Percentiles rank a stretch among this genome's conserved stretches.
Evolutionary conservation across 1,140 invertebrate genomes (phyloP).

Genomic region (Drosophila rufa): DNA sequence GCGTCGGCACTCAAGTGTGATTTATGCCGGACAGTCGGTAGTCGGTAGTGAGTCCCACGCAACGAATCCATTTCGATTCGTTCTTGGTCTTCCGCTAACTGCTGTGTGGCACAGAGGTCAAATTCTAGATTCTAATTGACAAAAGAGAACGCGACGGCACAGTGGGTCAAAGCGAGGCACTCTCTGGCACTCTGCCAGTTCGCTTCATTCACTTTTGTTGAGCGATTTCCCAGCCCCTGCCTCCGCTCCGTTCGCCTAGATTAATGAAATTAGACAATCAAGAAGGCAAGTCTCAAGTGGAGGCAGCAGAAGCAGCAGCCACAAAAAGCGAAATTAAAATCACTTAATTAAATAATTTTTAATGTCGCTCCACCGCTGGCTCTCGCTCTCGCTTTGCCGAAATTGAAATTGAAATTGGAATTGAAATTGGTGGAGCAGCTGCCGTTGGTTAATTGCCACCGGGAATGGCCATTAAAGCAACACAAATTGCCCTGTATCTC

Average conservation of each 20-base stretch:
- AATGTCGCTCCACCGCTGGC: slow-evolving; percentile 44
- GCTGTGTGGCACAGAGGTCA: slow-evolving; percentile 52
- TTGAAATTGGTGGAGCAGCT: slow-evolving; percentile 60
- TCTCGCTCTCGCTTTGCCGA: not conserved
- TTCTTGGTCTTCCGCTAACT: slow-evolving; percentile 15
- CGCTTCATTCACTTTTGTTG: slow-evolving; percentile 57
- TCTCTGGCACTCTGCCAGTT: slow-evolving; percentile 67
- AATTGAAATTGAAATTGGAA: slow-evolving; percentile 28
- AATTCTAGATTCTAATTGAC: slow-evolving; percentile 77
- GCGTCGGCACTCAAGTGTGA: slow-evolving; percentile 69
- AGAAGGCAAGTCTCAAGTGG: slow-evolving; percentile 48
- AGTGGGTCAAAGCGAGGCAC: slow-evolving; percentile 58
- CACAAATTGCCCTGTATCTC: slow-evolving; percentile 15
- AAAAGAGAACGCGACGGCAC: slow-evolving; percentile 37
- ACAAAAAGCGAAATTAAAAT: slow-evolving; percentile 71
- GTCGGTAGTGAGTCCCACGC: slow-evolving; percentile 43
- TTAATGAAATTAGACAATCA: slow-evolving; percentile 84
- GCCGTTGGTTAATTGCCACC: slow-evolving; percentile 68
- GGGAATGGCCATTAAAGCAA: slow-evolving; percentile 52
- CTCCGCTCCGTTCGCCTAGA: slow-evolving; percentile 32
- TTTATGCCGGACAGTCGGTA: slow-evolving; percentile 58
- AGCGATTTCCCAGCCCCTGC: slow-evolving; percentile 13
- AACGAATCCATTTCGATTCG: slow-evolving; percentile 42
- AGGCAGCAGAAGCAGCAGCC: not conserved
- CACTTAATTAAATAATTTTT: slow-evolving; percentile 83